phyloP scores from a whole-genome alignment of 2,888 invertebrate genomes.

The Hermaeophaga mercurialis region DNA sequence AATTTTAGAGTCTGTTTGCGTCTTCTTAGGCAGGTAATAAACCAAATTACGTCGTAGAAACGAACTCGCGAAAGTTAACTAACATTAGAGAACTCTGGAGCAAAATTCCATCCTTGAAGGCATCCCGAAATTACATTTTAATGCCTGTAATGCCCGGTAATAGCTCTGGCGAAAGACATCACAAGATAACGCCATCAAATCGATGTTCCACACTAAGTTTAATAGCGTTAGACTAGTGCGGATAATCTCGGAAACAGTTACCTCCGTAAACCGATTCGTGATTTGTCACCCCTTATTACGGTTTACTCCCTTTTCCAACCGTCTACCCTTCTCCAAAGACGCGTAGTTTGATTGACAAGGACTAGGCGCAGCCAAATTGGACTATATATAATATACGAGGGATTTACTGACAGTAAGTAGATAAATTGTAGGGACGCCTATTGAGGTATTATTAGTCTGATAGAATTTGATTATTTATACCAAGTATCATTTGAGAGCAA shows the following conservation, averaged over 20 bases:
- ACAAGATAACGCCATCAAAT: slow-evolving; percentile 36
- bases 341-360: not conserved
- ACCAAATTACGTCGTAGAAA: not conserved
- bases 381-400: too few species aligned
- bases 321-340: not conserved
- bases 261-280: slow-evolving; percentile 46
- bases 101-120: not conserved
- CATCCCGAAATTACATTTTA: slow-evolving; percentile 32
- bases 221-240: slow-evolving; percentile 47
- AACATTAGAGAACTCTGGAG: not conserved
- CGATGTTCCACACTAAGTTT: slow-evolving; percentile 41
- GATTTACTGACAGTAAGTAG: too few species aligned
- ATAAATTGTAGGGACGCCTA: too few species aligned
- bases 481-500: too few species aligned
- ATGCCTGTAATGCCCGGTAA: slow-evolving; percentile 24
- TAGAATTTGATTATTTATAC: too few species aligned
- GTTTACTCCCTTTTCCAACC: slow-evolving; percentile 35
- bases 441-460: too few species aligned
- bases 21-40: not conserved
- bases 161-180: slow-evolving; percentile 26
- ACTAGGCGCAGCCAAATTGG: not conserved
- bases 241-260: slow-evolving; percentile 48
- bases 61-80: not conserved
- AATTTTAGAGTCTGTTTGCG: too few species aligned
- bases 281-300: slow-evolving; percentile 51